phyloP scores from a whole-genome alignment of 1,140 invertebrate genomes.

The Leptopilina clavipes region DNA sequence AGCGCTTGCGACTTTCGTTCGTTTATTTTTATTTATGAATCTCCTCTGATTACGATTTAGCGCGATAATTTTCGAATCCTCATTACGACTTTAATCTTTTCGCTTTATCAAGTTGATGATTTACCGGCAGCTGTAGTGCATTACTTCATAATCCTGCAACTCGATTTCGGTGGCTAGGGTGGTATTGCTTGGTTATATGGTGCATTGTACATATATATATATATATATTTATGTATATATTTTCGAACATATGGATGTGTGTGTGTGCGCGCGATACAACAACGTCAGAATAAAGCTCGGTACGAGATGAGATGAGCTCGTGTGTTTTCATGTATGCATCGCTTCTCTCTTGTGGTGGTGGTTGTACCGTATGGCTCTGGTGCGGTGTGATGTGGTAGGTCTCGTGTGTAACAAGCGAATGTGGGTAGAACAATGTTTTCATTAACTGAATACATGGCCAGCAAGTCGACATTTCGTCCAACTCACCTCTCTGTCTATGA shows the following conservation, averaged over 20 bases:
- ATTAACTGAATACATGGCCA: slow-evolving; percentile 67
- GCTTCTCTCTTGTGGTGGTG: slow-evolving; percentile 39
- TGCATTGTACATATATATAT: slow-evolving; percentile 43
- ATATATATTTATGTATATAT: slow-evolving; percentile 37
- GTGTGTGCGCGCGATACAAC: slow-evolving; percentile 32
- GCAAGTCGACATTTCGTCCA: slow-evolving; percentile 53
- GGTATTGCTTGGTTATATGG: slow-evolving; percentile 30
- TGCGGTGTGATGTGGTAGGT: slow-evolving; percentile 52
- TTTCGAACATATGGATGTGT: slow-evolving; percentile 33
- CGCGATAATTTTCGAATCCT: slow-evolving; percentile 55
- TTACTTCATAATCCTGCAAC: slow-evolving; percentile 57
- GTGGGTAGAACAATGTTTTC: slow-evolving; percentile 66
- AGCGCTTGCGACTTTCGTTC: not conserved
- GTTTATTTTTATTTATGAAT: slow-evolving; percentile 51
- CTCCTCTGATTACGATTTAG: slow-evolving; percentile 50
- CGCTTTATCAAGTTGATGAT: slow-evolving; percentile 64
- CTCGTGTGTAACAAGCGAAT: slow-evolving; percentile 59
- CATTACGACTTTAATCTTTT: slow-evolving; percentile 64
- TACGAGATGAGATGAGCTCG: slow-evolving; percentile 45
- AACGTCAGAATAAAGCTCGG: slow-evolving; percentile 49
- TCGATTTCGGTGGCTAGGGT: slow-evolving; percentile 55
- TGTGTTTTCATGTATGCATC: slow-evolving; percentile 41
- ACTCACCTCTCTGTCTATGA: slow-evolving; percentile 13
- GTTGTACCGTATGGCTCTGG: slow-evolving; percentile 35
- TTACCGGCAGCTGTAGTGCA: slow-evolving; percentile 59